Base-by-base conservation (phyloP, 2,113 vertebrate genomes). In the Euleptes europaea region DNA sequence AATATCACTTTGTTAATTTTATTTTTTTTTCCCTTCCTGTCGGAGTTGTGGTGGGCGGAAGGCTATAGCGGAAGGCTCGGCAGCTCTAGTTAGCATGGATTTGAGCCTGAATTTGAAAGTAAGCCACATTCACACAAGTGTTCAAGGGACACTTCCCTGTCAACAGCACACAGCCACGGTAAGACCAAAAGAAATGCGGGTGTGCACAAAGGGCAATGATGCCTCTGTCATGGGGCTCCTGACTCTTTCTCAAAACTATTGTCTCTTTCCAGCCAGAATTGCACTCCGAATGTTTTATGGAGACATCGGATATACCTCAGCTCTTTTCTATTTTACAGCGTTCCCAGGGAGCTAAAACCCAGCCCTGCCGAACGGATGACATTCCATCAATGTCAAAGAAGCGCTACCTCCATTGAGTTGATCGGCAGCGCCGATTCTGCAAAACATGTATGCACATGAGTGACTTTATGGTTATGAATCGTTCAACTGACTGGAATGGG, bases 401-500 rank as follows among this genome's bases (percentile, higher is more conserved):
- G 35, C 19, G n/a, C 47, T 70, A 31, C 33, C 28, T 84, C 63
- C 65, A 51, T 17, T 31, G 60, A 67, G 35, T 51, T 69, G 33
- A 54, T 51, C 44, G 57, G 70, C 2, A 1, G 2, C 31, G 42
- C 63, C 38, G 28, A 57, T 86, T 82, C 72, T 57, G 28, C 8
- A 67, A 21, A 77, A 78, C 10, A 69, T 2, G 38, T 77, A 7
- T 82, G 85, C 65, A 47, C 1, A 0, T 88, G 38, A 77, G 12
- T 57, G 14, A 1, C 69, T 42, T 90, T 90, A 86, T 84, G 49
- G 33, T 84, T 84, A 89, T 63, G 88, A 87, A 44, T 57, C 73
- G 3, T 47, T 85, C 49, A 87, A 75, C 49, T 78, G 19, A 75
- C 9, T 82, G 84, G 33, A 90, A 88, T 82, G 76, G 40, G 73